Conservation (phyloP, 2,888 invertebrate species). For the Lingula anatina region DNA sequence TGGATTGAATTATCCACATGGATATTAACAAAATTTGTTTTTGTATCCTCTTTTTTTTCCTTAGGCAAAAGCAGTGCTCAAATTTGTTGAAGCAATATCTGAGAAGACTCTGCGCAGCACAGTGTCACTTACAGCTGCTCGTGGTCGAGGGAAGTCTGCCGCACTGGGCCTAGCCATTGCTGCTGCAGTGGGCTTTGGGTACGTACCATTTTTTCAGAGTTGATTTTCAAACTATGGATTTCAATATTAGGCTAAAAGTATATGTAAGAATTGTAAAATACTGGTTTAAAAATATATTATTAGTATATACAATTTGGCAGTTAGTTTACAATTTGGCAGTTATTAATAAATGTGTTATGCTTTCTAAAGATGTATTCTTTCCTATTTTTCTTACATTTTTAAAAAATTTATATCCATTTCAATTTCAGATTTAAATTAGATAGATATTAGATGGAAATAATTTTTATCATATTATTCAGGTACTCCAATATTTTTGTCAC, state of each 20-base stretch:
- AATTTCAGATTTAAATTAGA: too few species aligned
- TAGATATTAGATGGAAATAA: too few species aligned
- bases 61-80: constrained; percentile 79
- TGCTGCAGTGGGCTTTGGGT: constrained; percentile 57
- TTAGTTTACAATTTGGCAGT: too few species aligned
- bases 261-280: neutral
- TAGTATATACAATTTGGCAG: too few species aligned
- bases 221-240: too few species aligned
- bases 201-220: constrained; percentile 4
- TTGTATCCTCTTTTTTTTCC: constrained; percentile 8
- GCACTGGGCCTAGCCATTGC: constrained; percentile 87
- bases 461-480: too few species aligned
- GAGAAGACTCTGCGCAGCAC: constrained; percentile 86
- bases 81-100: constrained; percentile 90
- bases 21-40: neutral
- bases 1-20: neutral
- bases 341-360: too few species aligned
- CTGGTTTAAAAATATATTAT: too few species aligned
- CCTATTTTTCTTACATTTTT: too few species aligned
- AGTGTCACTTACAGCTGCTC: constrained; percentile 89
- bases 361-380: too few species aligned
- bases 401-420: too few species aligned
- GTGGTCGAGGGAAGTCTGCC: constrained; percentile 98
- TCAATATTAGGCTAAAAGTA: neutral
- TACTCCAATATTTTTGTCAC: constrained; percentile 96